Base-by-base conservation (phyloP, 2,797 vertebrate species). In the Sternotherus odoratus region DNA sequence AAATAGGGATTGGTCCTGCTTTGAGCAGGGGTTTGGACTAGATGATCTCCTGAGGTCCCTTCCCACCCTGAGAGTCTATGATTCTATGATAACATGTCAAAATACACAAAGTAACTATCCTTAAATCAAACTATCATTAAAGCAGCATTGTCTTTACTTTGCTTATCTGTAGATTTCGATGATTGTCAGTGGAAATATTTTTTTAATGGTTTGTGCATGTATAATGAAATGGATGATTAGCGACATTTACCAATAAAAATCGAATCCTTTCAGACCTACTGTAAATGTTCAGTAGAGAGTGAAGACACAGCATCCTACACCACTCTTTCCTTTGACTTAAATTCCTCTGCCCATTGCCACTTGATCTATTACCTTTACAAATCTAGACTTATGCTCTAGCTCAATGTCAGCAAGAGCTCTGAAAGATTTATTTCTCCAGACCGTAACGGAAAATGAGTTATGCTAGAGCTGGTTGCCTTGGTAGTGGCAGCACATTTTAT, bases 361-460 rank as follows among this genome's bases (percentile, higher is more conserved):
- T 96, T 95, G 95, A 96, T 93, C 88, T 54, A 88, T 94, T 96
- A 89, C 92, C 88, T 95, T 94, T 95, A 95, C 96, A 94, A 95
- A 94, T 94, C 95, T 86, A 92, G 95, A 95, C 93, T 96, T 95
- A 87, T 78, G 91, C 85, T 95, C 96, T 91, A 97, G 88, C 93
- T 75, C 91, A 93, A 95, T 94, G 94, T 94, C 94, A 96, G 93
- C 92, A 96, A 96, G 94, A 92, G 72, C 80, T 90, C 94, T 80
- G 86, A 83, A 95, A 92, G 87, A 97, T 97, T 97, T 97, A 97
- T 97, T 95, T 96, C 93, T 94, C 90, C 90, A 95, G 93, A 95
- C 88, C 87, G 50, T 93, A 91, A 97, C 92, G 87, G 88, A 95
- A 96, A 96, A 96, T 97, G 97, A 97, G 95, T 97, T 96, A 97